phyloP scores from a whole-genome alignment of 2,797 vertebrate genomes.

The Hypotaenidia okinawae region DNA sequence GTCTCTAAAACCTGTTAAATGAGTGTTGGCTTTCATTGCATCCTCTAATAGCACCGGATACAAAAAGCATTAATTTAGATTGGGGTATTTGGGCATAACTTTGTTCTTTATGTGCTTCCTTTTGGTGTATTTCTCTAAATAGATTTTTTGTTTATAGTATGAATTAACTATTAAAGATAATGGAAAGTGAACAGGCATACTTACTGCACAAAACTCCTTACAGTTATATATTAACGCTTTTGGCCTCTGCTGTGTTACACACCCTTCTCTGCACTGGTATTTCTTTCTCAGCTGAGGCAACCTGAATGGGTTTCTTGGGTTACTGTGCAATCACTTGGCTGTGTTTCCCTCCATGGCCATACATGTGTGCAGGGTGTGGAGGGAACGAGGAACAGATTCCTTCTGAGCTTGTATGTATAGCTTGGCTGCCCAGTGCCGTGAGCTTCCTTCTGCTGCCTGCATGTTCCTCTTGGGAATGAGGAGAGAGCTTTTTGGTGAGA shows the following conservation, averaged over 20 bases:
- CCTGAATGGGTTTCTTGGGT: conserved; percentile 59
- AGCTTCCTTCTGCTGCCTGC: not conserved
- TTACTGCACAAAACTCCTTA: not conserved
- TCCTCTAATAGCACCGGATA: not conserved
- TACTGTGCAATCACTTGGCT: conserved; percentile 40
- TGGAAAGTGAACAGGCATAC: not conserved
- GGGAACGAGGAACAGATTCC: not conserved
- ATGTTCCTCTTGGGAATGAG: not conserved
- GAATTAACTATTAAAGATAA: not conserved
- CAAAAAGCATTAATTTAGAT: not conserved
- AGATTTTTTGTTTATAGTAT: not conserved
- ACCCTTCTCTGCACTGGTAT: conserved; percentile 29
- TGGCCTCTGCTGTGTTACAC: conserved; percentile 38
- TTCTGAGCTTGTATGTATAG: not conserved
- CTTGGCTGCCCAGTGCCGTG: not conserved
- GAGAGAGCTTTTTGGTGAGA: not conserved
- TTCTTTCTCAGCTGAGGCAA: conserved; percentile 35
- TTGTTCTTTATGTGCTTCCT: not conserved
- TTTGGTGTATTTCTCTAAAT: not conserved
- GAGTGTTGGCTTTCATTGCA: not conserved
- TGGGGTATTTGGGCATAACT: not conserved
- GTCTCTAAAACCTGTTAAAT: not conserved
- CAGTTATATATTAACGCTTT: conserved; percentile 57
- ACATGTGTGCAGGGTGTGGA: conserved; percentile 11
- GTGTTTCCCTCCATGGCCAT: not conserved